Evolutionary conservation across 2,888 invertebrate genomes (phyloP), one percentile per base, ranked within the genome.

Genomic region (Melikaiella ostensackeni): DNA sequence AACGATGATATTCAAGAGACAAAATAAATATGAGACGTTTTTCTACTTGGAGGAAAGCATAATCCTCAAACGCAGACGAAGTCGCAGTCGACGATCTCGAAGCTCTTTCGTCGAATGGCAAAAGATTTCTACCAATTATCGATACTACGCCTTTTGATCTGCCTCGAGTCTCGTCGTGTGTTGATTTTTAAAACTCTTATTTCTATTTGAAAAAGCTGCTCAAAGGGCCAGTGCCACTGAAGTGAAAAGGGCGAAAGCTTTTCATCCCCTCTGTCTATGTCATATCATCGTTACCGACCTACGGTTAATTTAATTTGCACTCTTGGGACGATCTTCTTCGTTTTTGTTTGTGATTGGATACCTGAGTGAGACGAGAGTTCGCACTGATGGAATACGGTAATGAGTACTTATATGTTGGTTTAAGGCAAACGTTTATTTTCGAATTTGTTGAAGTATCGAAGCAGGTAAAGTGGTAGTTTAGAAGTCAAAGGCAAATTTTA

Each of bases 121-220:
- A 86, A 88, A 89, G 89, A 88, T 89, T 90, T 87, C 86, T 83
- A 86, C 88, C 91, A 91, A 91, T 91, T 91, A 91, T 91, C 89
- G 88, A 89, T 87, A 86, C 79, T 79, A 79, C 81, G 84, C 75
- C 89, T 88, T 91, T 90, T 90, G 91, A 90, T 90, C 89, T 90
- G 82, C 76, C 82, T 80, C 80, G 81, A 79, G 82, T 77, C 75
- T 70, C 70, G 77, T 75, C 81, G 84, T 85, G 84, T 89, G 88
- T 90, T 90, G 89, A 90, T 90, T 89, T 90, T 85, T 87, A 85
- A 88, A 88, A 88, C 86, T 88, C 86, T 88, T 87, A 84, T 85
- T 85, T 85, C 84, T 85, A 84, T 89, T 88, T 86, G 82, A 81
- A 81, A 84, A 82, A 80, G 78, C 77, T 81, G 81, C 80, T 82